phyloP scores from a whole-genome alignment of 2,113 vertebrate species.

The Rhinolophus ferrumequinum region DNA sequence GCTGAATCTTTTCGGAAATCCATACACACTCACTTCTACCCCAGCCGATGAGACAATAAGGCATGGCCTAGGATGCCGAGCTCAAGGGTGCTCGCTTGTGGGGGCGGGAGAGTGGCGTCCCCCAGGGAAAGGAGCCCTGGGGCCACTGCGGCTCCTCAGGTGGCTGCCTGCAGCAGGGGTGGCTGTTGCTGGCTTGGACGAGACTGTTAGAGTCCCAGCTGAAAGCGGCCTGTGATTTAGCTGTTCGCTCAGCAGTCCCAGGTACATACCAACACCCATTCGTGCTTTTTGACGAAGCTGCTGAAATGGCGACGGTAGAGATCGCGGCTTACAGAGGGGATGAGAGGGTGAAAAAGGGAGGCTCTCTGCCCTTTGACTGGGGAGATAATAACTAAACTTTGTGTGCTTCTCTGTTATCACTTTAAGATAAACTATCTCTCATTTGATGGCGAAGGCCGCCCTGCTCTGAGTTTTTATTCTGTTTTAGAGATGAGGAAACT shows the following conservation, averaged over 20 bases:
- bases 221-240: neutral
- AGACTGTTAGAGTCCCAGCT: neutral
- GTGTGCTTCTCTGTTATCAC: neutral
- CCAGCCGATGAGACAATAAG: accelerated
- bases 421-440: neutral
- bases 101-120: no score
- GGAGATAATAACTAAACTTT: accelerated
- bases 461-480: neutral
- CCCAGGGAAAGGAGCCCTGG: accelerated
- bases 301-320: accelerated
- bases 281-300: neutral
- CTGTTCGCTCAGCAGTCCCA: accelerated
- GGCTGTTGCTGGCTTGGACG: no score
- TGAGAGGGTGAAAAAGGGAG: accelerated
- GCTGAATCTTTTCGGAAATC: neutral
- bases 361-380: neutral
- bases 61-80: accelerated
- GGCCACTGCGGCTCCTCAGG: accelerated
- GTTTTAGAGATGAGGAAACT: neutral
- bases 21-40: neutral
- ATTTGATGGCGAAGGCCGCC: accelerated
- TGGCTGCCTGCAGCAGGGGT: neutral
- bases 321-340: accelerated
- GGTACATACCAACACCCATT: accelerated
- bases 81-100: accelerated